Percentiles rank a stretch among this genome's conserved stretches.
These are phyloP conservation scores for Motacilla alba DNA, from an alignment of 2,113 vertebrate species.

Conservation along the genomic window DNA sequence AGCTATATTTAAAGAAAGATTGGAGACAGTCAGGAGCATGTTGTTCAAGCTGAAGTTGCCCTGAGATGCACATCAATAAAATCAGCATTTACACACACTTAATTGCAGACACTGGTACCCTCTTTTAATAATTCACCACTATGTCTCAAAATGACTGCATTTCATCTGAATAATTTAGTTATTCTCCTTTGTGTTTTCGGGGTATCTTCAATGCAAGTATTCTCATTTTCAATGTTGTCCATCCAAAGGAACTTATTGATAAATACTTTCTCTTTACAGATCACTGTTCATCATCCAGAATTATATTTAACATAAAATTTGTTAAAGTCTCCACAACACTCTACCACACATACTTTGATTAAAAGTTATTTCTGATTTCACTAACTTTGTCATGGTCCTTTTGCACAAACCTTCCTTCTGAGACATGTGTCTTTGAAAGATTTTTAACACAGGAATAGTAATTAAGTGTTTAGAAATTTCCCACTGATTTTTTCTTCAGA, in stretches of 20 bases:
- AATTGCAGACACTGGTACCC: background rate
- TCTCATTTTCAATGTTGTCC: background rate
- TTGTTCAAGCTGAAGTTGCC: background rate
- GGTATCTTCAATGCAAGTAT: background rate
- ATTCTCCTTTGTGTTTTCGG: background rate
- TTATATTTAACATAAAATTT: background rate
- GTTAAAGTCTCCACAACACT: background rate
- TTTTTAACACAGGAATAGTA: background rate
- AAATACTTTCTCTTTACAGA: background rate
- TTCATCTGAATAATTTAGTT: background rate
- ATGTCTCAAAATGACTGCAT: background rate
- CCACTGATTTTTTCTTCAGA: background rate
- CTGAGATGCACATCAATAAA: background rate
- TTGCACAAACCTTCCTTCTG: background rate
- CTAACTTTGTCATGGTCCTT: background rate
- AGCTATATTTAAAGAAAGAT: background rate
- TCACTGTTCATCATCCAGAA: background rate
- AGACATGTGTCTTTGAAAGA: background rate
- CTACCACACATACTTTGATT: background rate
- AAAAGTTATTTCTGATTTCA: background rate
- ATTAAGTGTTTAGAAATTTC: background rate
- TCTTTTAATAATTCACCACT: background rate
- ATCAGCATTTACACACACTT: background rate
- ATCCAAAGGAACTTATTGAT: background rate
- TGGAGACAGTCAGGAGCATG: background rate